Base-by-base conservation (phyloP, 2,888 invertebrate genomes). In the Dasysyrphus albostriatus region DNA sequence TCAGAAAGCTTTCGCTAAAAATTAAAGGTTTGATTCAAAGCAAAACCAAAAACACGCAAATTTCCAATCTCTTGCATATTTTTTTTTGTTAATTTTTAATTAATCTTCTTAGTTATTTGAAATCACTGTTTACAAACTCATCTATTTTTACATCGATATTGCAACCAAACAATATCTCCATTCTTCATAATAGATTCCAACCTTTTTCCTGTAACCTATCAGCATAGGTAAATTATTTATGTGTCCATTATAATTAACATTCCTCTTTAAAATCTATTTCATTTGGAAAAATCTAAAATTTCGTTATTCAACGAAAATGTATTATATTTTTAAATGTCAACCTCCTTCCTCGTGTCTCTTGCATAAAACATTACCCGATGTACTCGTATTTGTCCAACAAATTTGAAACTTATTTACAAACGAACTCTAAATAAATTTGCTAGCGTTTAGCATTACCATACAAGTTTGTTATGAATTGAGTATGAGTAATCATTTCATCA, bases 401-500 rank as follows among this genome's bases (percentile, higher is more conserved):
- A 42, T 61, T 54, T 61, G 61, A 42, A 61, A 24, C n/a, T 24
- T 10, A 61, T 61, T 61, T 61, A n/a, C 39, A 61, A 24, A 42
- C 19, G 12, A 61, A 61, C 10, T 42, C n/a, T 6, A 24, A 61
- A 39, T 42, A 42, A 61, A 29, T 61, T 61, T 58, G 16, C 16
- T 16, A 10, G 16, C 19, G 39, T 14, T 61, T 29, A 29, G 1
- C 10, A 24, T 29, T 24, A 14, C 19, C 61, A 61, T 42, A n/a
- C n/a, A 14, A 42, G 12, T 19, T 59, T 24, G 12, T 12, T 14
- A 34, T 67, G 14, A 34, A 39, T 19, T 67, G 8, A 51, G 14
- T 14, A 67, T 67, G 51, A 51, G 51, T 67, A 67, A 67, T 67
- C 67, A 67, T 67, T 51, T 19, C 51, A 67, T 67, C 51, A 67